phyloP scores from a whole-genome alignment of 2,797 vertebrate species.

The Lepilemur septentrionalis region DNA sequence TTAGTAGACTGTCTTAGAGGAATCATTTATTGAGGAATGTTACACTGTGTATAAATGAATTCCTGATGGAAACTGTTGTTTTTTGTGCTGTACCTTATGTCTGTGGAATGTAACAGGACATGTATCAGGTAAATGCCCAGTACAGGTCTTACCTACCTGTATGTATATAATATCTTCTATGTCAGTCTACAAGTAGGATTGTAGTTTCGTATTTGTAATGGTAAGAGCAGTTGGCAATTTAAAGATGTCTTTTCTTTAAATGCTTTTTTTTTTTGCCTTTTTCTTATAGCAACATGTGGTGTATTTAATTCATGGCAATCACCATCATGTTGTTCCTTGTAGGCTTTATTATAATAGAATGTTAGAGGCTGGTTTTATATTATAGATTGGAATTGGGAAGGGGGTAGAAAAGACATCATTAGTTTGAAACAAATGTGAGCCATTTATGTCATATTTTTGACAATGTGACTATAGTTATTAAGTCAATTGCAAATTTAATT shows the following conservation, averaged over 20 bases:
- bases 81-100: conserved; percentile 94
- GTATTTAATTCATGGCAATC: conserved; percentile 48
- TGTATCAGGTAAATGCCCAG: conserved; percentile 95
- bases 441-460: not conserved
- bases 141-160: conserved; percentile 82
- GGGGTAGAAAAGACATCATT: conserved; percentile 13
- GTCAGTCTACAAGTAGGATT: conserved; percentile 85
- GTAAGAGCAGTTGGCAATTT: conserved; percentile 68
- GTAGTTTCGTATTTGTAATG: conserved; percentile 88
- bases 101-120: conserved; percentile 96
- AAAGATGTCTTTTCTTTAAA: conserved; percentile 62
- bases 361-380: conserved; percentile 2
- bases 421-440: conserved; percentile 28
- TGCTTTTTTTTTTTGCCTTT: not conserved
- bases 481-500: not conserved
- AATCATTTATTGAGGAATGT: conserved; percentile 66
- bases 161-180: conserved; percentile 76
- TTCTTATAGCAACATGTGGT: conserved; percentile 22
- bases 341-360: conserved; percentile 49
- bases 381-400: conserved; percentile 40
- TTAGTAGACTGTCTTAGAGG: conserved; percentile 44
- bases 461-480: not conserved
- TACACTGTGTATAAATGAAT: conserved; percentile 78
- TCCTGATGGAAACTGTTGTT: conserved; percentile 92
- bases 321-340: conserved; percentile 19